Evolutionary conservation across 2,797 vertebrate species (phyloP).

Genomic region (Tragelaphus eurycerus): DNA sequence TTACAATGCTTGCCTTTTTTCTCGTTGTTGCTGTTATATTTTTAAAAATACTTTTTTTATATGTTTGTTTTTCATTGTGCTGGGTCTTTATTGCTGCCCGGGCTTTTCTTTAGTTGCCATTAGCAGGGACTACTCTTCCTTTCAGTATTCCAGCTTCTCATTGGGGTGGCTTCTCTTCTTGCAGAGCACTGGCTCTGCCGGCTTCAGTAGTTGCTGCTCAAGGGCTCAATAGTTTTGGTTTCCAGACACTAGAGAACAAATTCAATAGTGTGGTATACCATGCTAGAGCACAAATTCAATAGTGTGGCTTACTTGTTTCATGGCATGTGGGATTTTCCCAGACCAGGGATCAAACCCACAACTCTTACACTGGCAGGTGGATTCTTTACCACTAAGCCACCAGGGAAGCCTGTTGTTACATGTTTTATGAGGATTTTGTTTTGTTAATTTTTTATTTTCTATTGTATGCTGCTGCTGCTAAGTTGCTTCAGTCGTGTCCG

Average conservation of each 20-base stretch:
- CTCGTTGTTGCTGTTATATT: background rate
- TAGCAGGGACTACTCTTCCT: background rate
- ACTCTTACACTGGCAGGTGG: background rate
- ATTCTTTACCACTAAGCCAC: background rate
- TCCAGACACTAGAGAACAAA: background rate
- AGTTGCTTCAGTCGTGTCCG: too few relatives aligned
- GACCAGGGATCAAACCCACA: background rate
- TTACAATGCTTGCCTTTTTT: background rate
- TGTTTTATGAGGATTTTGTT: background rate
- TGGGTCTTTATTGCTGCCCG: background rate
- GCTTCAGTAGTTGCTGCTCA: background rate
- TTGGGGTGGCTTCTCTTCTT: background rate
- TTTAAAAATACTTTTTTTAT: background rate
- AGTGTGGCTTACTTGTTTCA: background rate
- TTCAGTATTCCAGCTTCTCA: background rate
- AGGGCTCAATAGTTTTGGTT: background rate
- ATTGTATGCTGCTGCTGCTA: background rate
- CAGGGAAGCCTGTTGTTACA: background rate
- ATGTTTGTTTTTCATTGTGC: background rate
- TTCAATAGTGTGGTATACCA: background rate
- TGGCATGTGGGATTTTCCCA: background rate
- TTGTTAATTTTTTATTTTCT: background rate
- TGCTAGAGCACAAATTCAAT: background rate
- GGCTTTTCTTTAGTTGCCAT: background rate
- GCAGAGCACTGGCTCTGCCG: background rate